Conservation (phyloP, 2,113 vertebrate species). For the Elgaria multicarinata region DNA sequence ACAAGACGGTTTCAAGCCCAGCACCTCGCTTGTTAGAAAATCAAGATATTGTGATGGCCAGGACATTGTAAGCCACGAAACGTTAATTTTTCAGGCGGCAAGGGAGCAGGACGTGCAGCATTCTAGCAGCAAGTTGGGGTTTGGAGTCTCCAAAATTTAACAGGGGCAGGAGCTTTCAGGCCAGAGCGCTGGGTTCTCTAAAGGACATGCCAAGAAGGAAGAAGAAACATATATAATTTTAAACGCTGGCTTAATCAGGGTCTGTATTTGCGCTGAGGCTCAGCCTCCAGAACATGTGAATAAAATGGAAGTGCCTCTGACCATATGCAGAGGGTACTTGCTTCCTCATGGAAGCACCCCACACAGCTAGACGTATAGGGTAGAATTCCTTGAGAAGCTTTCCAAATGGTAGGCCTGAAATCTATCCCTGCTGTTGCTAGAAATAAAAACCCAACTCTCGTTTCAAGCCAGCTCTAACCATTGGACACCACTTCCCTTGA, state of each 20-base stretch:
- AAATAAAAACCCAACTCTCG: not conserved
- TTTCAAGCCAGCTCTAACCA: not conserved
- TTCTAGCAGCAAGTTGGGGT: not conserved
- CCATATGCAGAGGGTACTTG: not conserved
- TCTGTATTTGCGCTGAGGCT: not conserved
- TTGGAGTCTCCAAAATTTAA: not conserved
- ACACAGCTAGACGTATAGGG: not conserved
- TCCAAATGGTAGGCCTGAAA: too few relatives aligned
- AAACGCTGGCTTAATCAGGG: not conserved
- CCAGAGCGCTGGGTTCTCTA: not conserved
- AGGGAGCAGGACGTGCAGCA: fast-evolving
- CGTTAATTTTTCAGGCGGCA: not conserved
- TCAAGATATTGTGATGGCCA: not conserved
- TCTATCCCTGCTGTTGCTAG: too few relatives aligned
- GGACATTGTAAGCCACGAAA: not conserved
- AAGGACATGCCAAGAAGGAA: too few relatives aligned
- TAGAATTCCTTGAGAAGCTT: not conserved
- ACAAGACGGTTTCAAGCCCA: too few relatives aligned
- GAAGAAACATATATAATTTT: not conserved
- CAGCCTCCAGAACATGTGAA: too few relatives aligned
- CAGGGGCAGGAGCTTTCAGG: not conserved
- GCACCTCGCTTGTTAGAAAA: not conserved
- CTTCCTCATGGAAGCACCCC: not conserved
- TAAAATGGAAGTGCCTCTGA: not conserved
- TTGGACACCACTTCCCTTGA: not conserved